Base-by-base conservation (phyloP, 2,797 vertebrate genomes). In the Anguilla megastoma region DNA sequence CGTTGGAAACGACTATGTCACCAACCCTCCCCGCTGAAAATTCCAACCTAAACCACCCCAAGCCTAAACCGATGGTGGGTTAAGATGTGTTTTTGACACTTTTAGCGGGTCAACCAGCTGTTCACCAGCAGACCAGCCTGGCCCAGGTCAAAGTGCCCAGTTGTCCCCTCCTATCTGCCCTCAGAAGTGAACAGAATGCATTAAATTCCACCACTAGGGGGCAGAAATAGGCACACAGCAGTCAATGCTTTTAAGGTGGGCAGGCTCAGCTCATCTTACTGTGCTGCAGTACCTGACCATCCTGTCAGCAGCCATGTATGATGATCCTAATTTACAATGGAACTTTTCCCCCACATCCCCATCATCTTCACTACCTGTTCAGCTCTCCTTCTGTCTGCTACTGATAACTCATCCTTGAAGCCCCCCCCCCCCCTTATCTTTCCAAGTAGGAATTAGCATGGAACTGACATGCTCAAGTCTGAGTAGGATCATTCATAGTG, bases 271-370 rank as follows among this genome's bases (percentile, higher is more conserved):
- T 69, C 24, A 24, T 9, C 24, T 74, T 66, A n/a, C 58, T 24
- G 16, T 63, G n/a, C 63, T 27, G 63, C 24, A 66, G 63, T 66
- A 66, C 6, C n/a, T n/a, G 24, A 24, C 63, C 24, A 7, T 66
- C n/a, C 63, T 66, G 24, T n/a, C 24, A 66, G 63, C 52, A 63
- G 58, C 93, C 92, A 86, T 88, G 33, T 89, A 91, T 91, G 93
- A 94, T 95, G 94, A 95, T 94, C 94, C 94, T 92, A 94, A 94
- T 94, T 95, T 94, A 93, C 94, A 95, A 95, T 93, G 93, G 94
- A 94, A 94, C 36, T 41, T 41, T 41, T 92, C 94, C 41, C 36
- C 63, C 21, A 14, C 14, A 14, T 21, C 63, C 63, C 21, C 66
- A 5, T 50, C 45, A 41, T 48, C 83, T 69, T 54, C 58, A 30